Conservation (phyloP, 1,140 invertebrate genomes). For the Pogonus chalceus region DNA sequence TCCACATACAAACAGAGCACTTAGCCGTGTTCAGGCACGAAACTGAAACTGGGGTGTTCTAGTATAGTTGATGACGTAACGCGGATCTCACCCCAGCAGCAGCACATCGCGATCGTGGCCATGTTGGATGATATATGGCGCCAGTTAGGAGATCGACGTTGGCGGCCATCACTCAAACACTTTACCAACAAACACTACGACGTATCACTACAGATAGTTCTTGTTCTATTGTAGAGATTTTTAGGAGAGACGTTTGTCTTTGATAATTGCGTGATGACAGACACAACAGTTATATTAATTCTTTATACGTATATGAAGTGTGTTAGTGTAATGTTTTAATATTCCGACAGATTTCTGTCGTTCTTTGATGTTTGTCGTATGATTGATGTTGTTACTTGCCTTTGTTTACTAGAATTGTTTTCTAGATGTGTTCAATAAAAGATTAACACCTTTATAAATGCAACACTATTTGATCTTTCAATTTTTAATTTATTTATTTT, state of each 20-base stretch:
- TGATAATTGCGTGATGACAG: not conserved
- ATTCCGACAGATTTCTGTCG: constrained; percentile 3
- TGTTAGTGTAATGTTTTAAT: constrained; percentile 5
- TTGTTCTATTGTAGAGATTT: not conserved
- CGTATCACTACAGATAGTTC: not conserved
- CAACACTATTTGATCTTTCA: too few relatives aligned
- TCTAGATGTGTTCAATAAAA: too few relatives aligned
- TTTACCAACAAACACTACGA: constrained; percentile 3
- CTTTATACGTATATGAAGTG: not conserved
- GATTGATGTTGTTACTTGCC: too few relatives aligned
- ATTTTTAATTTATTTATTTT: too few relatives aligned
- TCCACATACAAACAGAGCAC: too few relatives aligned
- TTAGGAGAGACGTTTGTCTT: not conserved
- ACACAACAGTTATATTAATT: constrained; percentile 6
- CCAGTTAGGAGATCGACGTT: constrained; percentile 40
- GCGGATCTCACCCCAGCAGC: constrained; percentile 27
- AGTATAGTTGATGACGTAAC: constrained; percentile 32
- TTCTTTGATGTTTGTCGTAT: not conserved
- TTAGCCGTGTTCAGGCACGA: too few relatives aligned
- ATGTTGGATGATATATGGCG: constrained; percentile 45
- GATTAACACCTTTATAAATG: too few relatives aligned
- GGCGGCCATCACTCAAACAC: constrained; percentile 39
- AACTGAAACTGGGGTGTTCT: constrained; percentile 1
- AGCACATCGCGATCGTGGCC: constrained; percentile 34
- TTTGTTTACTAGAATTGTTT: too few relatives aligned